phyloP scores from a whole-genome alignment of 2,797 vertebrate species.

The Tragelaphus eurycerus region DNA sequence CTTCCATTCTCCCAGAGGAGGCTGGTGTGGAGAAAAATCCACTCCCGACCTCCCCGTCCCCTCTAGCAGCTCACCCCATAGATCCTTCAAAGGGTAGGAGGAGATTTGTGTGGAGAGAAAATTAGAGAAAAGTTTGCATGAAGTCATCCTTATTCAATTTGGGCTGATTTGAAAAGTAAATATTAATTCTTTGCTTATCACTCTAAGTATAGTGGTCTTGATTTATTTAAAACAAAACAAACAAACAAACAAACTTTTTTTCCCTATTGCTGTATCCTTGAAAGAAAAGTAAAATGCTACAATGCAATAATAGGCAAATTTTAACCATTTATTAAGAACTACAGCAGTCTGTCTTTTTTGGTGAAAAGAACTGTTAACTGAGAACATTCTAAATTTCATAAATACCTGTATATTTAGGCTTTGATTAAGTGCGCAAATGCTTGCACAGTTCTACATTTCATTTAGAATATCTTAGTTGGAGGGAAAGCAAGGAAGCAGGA shows the following conservation, averaged over 20 bases:
- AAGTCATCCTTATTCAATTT: constrained; percentile 4
- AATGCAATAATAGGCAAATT: not conserved
- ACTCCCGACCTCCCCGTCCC: fast-evolving
- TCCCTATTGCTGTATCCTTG: not conserved
- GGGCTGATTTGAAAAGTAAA: not conserved
- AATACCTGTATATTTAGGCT: not conserved
- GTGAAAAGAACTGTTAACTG: constrained; percentile 7
- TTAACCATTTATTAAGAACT: not conserved
- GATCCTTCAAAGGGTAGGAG: not conserved
- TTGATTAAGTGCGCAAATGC: not conserved
- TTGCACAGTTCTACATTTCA: constrained; percentile 4
- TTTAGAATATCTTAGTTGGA: not conserved
- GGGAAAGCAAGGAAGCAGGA: not conserved
- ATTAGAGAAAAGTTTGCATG: not conserved
- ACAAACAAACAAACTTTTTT: not conserved
- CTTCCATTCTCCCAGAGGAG: not conserved
- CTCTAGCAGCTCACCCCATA: not conserved
- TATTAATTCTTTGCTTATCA: not conserved
- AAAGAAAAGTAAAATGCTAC: constrained; percentile 20
- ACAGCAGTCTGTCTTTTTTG: not conserved
- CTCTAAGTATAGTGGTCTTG: not conserved
- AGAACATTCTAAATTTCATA: constrained; percentile 20
- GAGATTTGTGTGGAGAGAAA: not conserved
- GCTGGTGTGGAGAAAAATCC: not conserved
- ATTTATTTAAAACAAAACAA: not conserved